Evolutionary conservation across 2,888 invertebrate genomes (phyloP).

Genomic region (Drosophila suboccidentalis): DNA sequence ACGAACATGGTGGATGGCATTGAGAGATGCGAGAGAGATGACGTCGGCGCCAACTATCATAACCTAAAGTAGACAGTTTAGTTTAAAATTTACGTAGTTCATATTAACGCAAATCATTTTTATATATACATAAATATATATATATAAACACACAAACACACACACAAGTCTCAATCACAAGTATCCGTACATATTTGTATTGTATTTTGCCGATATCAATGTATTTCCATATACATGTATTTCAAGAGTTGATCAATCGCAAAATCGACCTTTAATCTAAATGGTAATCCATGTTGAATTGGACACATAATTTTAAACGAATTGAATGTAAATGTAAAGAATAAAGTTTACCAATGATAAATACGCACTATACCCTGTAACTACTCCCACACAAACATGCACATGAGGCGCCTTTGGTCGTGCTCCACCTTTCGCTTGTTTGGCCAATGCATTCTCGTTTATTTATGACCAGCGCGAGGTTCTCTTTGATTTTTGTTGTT

Average conservation of each 20-base stretch:
- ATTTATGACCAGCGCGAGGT: slow-evolving; percentile 47
- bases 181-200: slow-evolving; percentile 21
- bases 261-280: slow-evolving; percentile 36
- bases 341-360: slow-evolving; percentile 79
- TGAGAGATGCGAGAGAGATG: slow-evolving; percentile 2
- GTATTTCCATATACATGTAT: slow-evolving; percentile 8
- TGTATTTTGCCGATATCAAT: slow-evolving; percentile 11
- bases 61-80: slow-evolving; percentile 75
- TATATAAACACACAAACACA: slow-evolving; percentile 16
- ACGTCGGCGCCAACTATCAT: slow-evolving; percentile 38
- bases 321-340: slow-evolving; percentile 75
- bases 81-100: slow-evolving; percentile 68
- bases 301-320: slow-evolving; percentile 69
- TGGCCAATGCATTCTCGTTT: slow-evolving; percentile 38
- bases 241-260: slow-evolving; percentile 15
- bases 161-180: slow-evolving; percentile 9
- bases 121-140: slow-evolving; percentile 29
- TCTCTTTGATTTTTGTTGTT: slow-evolving; percentile 5
- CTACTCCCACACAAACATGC: background rate
- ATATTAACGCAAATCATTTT: slow-evolving; percentile 61
- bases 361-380: slow-evolving; percentile 31
- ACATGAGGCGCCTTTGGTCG: slow-evolving; percentile 19
- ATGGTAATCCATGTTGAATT: slow-evolving; percentile 53
- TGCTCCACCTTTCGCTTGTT: slow-evolving; percentile 59
- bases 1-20: slow-evolving; percentile 19